phyloP scores from a whole-genome alignment of 1,140 invertebrate species.

The Nilaparvata lugens region DNA sequence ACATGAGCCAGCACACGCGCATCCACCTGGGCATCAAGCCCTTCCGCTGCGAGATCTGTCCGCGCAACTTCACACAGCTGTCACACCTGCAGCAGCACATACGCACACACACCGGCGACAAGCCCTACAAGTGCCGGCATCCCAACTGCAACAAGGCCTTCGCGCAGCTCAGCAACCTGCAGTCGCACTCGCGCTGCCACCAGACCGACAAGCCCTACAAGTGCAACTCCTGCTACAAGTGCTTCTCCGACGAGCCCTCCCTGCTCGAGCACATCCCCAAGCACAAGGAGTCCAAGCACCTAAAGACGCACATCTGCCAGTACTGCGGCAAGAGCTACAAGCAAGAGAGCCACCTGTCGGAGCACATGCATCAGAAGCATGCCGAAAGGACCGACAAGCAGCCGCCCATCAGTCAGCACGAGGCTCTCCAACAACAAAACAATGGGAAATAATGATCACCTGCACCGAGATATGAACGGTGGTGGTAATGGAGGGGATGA shows the following conservation, averaged over 20 bases:
- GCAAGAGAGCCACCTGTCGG: constrained; percentile 96
- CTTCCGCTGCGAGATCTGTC: constrained; percentile 94
- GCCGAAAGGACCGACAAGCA: constrained; percentile 83
- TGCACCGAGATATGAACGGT: constrained; percentile 22
- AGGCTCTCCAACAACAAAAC: constrained; percentile 33
- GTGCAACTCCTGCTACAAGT: constrained; percentile 98
- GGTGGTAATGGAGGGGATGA: constrained; percentile 28
- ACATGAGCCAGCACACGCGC: constrained; percentile 95
- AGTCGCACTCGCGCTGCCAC: constrained; percentile 95
- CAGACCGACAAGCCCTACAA: constrained; percentile 97
- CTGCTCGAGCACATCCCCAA: constrained; percentile 96
- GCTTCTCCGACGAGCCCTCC: constrained; percentile 90
- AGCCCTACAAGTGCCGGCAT: constrained; percentile 96
- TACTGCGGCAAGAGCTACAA: constrained; percentile 99
- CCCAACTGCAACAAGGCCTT: constrained; percentile 98
- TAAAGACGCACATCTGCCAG: constrained; percentile 98
- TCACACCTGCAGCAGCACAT: constrained; percentile 99
- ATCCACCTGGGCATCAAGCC: constrained; percentile 98
- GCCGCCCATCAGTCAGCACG: constrained; percentile 63
- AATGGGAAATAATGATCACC: constrained; percentile 29
- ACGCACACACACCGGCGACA: constrained; percentile 95
- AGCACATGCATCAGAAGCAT: constrained; percentile 99
- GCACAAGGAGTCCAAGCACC: constrained; percentile 98
- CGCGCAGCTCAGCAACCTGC: constrained; percentile 95
- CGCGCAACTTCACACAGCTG: constrained; percentile 97